These are phyloP conservation scores for Catamblyrhynchus diadema DNA, from an alignment of 2,797 vertebrate genomes.

Conservation along the genomic window DNA sequence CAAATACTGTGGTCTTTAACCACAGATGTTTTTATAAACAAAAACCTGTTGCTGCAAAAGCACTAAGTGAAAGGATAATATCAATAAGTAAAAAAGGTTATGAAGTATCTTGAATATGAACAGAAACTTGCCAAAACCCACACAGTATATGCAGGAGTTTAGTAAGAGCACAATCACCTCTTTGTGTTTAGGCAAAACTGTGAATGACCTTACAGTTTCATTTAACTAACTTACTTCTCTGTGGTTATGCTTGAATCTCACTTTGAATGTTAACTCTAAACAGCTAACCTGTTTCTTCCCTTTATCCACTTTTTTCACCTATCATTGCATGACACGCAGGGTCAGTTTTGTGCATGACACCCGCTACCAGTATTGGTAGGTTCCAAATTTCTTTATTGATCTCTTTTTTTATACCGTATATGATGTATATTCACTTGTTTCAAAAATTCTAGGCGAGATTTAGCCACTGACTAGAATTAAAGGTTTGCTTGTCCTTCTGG, in stretches of 20 bases:
- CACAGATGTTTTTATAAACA: not conserved
- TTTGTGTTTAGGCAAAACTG: conserved; percentile 41
- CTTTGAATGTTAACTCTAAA: conserved; percentile 83
- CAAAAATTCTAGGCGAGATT: conserved; percentile 61
- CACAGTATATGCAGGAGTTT: not conserved
- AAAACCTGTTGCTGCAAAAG: not conserved
- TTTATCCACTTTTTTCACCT: conserved; percentile 87
- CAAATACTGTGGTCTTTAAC: not conserved
- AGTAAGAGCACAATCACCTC: not conserved
- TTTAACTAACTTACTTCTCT: conserved; percentile 78
- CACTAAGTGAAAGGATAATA: not conserved
- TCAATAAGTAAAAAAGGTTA: not conserved
- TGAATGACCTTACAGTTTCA: conserved; percentile 75
- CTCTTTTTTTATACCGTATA: conserved; percentile 73
- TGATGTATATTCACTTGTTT: conserved; percentile 72
- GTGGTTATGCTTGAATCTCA: conserved; percentile 81
- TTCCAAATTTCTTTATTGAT: conserved; percentile 84
- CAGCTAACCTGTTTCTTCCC: conserved; percentile 87
- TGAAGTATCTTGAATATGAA: not conserved
- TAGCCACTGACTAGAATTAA: conserved; percentile 63
- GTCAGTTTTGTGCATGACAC: conserved; percentile 99
- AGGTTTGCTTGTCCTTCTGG: conserved; percentile 69
- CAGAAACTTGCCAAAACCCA: not conserved
- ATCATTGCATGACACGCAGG: conserved; percentile 88
- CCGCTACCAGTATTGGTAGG: conserved; percentile 97